Base-by-base conservation (phyloP, 35 echinoderm and acorn worm genomes). In the Ophiothrix spiculata region DNA sequence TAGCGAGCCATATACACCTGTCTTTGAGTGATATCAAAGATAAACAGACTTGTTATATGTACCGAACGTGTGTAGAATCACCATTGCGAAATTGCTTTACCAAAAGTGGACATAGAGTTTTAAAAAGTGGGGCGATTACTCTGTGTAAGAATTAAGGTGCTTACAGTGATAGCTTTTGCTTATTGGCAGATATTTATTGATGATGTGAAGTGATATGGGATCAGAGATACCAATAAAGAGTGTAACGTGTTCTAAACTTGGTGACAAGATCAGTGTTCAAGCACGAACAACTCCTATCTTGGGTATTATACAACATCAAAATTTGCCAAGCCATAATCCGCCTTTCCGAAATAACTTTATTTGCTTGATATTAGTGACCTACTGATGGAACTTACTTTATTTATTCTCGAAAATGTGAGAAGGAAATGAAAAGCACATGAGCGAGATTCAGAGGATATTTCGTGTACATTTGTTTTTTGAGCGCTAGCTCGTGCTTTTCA, bases 31-130 rank as follows among this genome's bases (percentile, higher is more conserved):
- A 69, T 69, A 69, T 69, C 17, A 69, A 69, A 28, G 60, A 69
- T 28, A 69, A 69, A 69, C 60, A 69, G 1, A 69, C 3, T 28
- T 28, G 6, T 2, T 12, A 1, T 12, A 69, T 69, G 60, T 69
- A 69, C 60, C 60, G 60, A 69, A 69, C 60, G 60, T 69, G 60
- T 69, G 60, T 25, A n/a, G 60, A 69, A 69, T 69, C 60, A 25
- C 60, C 10, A 69, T 28, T 10, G 10, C 25, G 4, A 69, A 69
- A 69, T 69, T 69, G 60, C 60, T 69, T 69, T 25, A 28, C 10
- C 23, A 1, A 69, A 69, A 69, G 60, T 69, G 60, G 60, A 69
- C 60, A 69, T 69, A 28, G 23, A 69, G 60, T 69, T 69, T 25
- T 25, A 69, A 69, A 69, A 69, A 69, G 60, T 69, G 29, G 60